These are phyloP conservation scores for Hirtodrosophila histrioides DNA, from an alignment of 2,888 invertebrate species.

Conservation along the genomic window DNA sequence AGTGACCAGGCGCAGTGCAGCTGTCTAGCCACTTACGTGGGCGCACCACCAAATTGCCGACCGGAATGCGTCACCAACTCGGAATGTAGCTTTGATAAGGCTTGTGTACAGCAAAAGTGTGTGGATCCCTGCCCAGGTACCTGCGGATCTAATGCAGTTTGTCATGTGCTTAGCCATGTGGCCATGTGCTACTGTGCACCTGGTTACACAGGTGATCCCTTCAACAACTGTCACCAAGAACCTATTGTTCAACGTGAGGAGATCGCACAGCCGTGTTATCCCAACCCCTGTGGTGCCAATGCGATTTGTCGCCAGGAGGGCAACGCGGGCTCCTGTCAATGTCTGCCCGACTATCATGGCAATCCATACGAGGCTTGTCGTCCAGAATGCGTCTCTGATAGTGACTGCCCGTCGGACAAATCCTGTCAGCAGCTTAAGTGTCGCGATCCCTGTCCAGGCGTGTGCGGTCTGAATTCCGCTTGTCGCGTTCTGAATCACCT, in stretches of 20 bases:
- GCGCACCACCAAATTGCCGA: constrained; percentile 88
- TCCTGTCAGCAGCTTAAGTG: constrained; percentile 91
- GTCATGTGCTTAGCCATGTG: constrained; percentile 86
- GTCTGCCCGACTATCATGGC: constrained; percentile 87
- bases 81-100: constrained; percentile 88
- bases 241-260: constrained; percentile 73
- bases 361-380: constrained; percentile 90
- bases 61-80: constrained; percentile 90
- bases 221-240: constrained; percentile 85
- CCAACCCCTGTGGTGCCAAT: constrained; percentile 88
- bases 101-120: constrained; percentile 90
- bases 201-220: constrained; percentile 89
- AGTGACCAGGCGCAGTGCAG: constrained; percentile 86
- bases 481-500: constrained; percentile 90
- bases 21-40: constrained; percentile 88
- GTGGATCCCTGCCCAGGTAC: constrained; percentile 89
- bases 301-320: constrained; percentile 88
- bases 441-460: constrained; percentile 91
- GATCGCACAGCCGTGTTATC: constrained; percentile 85
- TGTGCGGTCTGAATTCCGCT: constrained; percentile 89
- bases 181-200: constrained; percentile 86
- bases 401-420: constrained; percentile 90
- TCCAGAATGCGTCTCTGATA: constrained; percentile 91
- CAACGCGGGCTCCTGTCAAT: constrained; percentile 89
- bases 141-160: constrained; percentile 86